A percentile compares a stretch with the other conserved stretches of the same genome.
Conservation (phyloP, 35 echinoderm and acorn worm species). For the Ophiothrix spiculata region DNA sequence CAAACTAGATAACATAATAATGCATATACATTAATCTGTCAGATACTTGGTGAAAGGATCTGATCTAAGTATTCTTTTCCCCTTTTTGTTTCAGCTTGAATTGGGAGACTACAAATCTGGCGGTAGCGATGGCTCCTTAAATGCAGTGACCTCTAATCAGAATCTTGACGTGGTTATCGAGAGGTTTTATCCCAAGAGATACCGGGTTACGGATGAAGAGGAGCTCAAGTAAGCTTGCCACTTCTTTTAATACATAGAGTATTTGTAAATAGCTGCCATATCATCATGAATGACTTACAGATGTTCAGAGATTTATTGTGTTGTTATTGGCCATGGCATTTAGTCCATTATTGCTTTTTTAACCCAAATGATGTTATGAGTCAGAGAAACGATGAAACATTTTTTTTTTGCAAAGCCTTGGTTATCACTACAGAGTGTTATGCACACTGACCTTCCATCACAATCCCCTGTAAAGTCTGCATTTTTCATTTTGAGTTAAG, state of each 20-base stretch:
- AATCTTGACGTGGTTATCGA: conserved; percentile 47
- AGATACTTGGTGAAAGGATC: not conserved
- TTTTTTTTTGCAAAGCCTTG: no score
- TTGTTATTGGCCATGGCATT: no score
- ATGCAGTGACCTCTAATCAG: not conserved
- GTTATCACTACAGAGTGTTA: no score
- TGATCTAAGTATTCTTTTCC: not conserved
- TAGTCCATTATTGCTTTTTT: no score
- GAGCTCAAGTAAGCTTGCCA: conserved; percentile 49
- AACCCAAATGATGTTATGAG: no score
- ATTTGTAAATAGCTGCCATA: no score
- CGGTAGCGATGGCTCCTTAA: conserved; percentile 11
- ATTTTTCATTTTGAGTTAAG: no score
- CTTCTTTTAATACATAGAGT: not conserved
- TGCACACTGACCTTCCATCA: no score
- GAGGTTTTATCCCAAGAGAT: conserved; percentile 85
- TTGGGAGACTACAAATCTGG: conserved; percentile 46
- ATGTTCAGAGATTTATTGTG: no score
- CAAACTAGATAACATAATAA: not conserved
- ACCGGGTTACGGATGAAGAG: conserved; percentile 49
- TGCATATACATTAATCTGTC: not conserved
- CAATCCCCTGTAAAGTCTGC: no score
- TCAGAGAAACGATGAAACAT: no score
- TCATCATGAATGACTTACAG: no score
- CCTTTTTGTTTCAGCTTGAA: conserved; percentile 40